Evolutionary conservation across 2,797 vertebrate genomes (phyloP).

Genomic region (Lycodopsis pacificus): DNA sequence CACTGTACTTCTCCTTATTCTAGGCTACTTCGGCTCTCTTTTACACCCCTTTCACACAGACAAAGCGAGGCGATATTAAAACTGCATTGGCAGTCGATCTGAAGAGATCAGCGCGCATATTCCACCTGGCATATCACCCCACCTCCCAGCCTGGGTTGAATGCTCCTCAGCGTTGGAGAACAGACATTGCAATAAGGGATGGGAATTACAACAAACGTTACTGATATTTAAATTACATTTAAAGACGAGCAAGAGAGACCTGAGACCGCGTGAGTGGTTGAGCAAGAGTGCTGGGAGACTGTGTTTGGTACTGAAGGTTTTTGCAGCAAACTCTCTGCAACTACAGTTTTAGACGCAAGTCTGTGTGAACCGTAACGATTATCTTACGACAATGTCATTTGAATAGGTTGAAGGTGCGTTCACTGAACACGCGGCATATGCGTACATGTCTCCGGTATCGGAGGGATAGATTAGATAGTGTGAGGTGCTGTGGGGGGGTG

Average conservation of each 20-base stretch:
- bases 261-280: slow-evolving; percentile 28
- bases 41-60: not conserved
- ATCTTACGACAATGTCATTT: slow-evolving; percentile 9
- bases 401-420: slow-evolving; percentile 22
- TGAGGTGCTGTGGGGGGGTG: slow-evolving; percentile 40
- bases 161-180: slow-evolving; percentile 27
- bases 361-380: slow-evolving; percentile 15
- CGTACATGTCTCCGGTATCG: slow-evolving; percentile 8
- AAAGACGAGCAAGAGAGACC: slow-evolving; percentile 42
- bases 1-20: not conserved
- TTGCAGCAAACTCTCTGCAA: slow-evolving; percentile 24
- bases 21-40: not conserved
- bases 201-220: not conserved
- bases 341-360: slow-evolving; percentile 22
- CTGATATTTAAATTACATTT: slow-evolving; percentile 9
- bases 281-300: slow-evolving; percentile 17
- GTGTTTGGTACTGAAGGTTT: slow-evolving; percentile 38
- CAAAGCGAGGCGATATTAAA: slow-evolving; percentile 6
- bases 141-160: not conserved
- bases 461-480: not conserved
- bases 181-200: not conserved
- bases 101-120: not conserved
- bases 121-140: not conserved
- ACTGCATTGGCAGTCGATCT: not conserved
- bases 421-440: slow-evolving; percentile 23